Evolutionary conservation across 2,797 vertebrate genomes (phyloP).

Genomic region (Clarias fuscus): DNA sequence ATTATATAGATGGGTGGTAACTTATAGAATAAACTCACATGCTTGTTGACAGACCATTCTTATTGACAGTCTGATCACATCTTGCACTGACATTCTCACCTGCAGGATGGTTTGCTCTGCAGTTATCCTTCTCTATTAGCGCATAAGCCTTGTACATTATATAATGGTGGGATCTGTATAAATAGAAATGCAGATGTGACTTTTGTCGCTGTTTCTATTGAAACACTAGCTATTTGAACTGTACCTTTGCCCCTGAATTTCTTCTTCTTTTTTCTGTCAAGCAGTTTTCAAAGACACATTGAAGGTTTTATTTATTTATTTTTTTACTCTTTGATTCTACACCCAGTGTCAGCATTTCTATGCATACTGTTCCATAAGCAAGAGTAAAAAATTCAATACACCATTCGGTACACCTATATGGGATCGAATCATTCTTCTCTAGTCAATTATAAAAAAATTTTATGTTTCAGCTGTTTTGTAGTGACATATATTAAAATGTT

Average conservation of each 20-base stretch:
- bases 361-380: too few relatives aligned
- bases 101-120: not conserved
- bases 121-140: not conserved
- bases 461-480: not conserved
- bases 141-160: not conserved
- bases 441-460: not conserved
- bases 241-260: not conserved
- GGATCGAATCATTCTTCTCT: too few relatives aligned
- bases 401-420: not conserved
- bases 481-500: not conserved
- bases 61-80: not conserved
- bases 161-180: not conserved
- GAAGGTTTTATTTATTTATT: not conserved
- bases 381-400: not conserved
- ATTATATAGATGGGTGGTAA: not conserved
- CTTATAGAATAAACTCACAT: not conserved
- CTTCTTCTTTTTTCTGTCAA: not conserved
- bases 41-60: not conserved
- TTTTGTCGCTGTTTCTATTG: not conserved
- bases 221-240: not conserved
- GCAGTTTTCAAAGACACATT: not conserved
- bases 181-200: not conserved
- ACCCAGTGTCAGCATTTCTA: not conserved
- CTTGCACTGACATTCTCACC: slow-evolving; percentile 4
- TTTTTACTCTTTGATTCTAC: not conserved